Percentiles rank a stretch among this genome's conserved stretches.
Conservation (phyloP, 2,797 vertebrate species). For the Pterois miles region DNA sequence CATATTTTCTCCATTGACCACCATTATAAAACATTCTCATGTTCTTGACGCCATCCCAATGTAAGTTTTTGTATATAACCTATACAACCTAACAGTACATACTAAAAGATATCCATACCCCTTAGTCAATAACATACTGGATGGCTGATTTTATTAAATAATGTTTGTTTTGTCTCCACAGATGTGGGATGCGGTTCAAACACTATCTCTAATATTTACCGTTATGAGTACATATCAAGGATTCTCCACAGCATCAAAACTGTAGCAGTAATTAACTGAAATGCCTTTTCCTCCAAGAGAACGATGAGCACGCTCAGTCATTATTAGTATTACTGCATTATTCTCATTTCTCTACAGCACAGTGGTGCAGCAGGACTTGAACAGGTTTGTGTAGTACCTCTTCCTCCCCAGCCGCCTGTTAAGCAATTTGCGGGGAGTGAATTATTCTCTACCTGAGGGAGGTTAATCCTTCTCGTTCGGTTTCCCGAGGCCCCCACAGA, state of each 20-base stretch:
- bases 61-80: too few relatives aligned
- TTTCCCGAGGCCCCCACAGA: slow-evolving; percentile 21
- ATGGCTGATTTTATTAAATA: neutral
- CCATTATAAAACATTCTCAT: neutral
- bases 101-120: neutral
- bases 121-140: neutral
- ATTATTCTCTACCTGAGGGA: neutral
- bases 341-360: neutral
- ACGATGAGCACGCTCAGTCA: too few relatives aligned
- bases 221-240: too few relatives aligned
- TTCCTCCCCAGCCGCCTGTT: neutral
- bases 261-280: too few relatives aligned
- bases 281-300: too few relatives aligned
- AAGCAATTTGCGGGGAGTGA: neutral
- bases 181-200: too few relatives aligned
- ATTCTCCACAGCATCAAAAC: too few relatives aligned
- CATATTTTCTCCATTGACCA: neutral
- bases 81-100: too few relatives aligned
- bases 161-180: too few relatives aligned
- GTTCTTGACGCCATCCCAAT: neutral
- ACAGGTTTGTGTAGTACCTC: neutral
- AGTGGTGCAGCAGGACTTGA: neutral
- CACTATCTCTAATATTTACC: too few relatives aligned
- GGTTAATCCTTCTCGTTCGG: slow-evolving; percentile 11
- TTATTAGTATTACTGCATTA: neutral